Base-by-base conservation (phyloP, 2,797 vertebrate genomes). In the Forpus xanthops region DNA sequence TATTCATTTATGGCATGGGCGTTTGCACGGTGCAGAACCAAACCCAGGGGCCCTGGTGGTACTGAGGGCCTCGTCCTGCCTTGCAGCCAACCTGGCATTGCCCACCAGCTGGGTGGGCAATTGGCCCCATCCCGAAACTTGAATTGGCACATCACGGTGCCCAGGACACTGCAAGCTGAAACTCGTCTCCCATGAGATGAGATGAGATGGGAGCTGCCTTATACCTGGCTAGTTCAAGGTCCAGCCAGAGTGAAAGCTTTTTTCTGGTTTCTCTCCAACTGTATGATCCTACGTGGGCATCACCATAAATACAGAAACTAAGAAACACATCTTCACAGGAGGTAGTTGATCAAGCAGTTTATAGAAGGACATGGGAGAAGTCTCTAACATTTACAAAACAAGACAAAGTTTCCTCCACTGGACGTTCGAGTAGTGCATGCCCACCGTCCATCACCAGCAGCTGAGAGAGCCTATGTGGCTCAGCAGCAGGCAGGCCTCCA, bases 11-110 rank as follows among this genome's bases (percentile, higher is more conserved):
- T 12, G 19, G 71, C 82, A 64, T 6, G 23, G 72, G 83, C 0
- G 16, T 85, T 83, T 77, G 55, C 91, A 62, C 1, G 8, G 20
- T 3, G 18, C 58, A 39, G 52, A 89, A 91, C 23, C 70, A 93
- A 96, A 50, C 33, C 30, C 62, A 24, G 86, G 35, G 73, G 79
- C 76, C 68, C 25, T 0, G 0, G 24, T 5, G 6, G 66, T 71
- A 85, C 45, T 0, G 0, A 53, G 33, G 67, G 52, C 45, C 35
- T 47, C 0, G 0, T 67, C 25, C 35, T 0, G 1, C 68, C 79
- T 85, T 11, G 15, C 49, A 8, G 6, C 33, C 68, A 85, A 11
- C 17, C 68, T 50, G 42, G 28, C 6, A 0, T 39, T 27, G 33
- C 77, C 74, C 68, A 44, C 1, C 1, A 2, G 42, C 8, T 72